Base-by-base conservation (phyloP, 2,113 vertebrate genomes). In the Formicarius rufipectus region DNA sequence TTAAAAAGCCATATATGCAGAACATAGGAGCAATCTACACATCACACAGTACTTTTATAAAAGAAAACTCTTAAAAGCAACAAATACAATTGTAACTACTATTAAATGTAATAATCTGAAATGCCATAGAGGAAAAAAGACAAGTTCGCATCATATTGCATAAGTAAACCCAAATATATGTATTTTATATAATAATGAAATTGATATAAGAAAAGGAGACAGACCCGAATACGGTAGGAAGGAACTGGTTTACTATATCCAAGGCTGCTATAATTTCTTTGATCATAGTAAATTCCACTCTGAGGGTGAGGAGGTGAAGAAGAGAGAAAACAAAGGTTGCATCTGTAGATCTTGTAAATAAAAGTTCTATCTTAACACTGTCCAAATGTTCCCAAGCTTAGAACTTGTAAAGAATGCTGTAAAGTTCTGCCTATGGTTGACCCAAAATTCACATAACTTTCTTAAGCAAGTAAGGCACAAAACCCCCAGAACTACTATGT, bases 231-330 rank as follows among this genome's bases (percentile, higher is more conserved):
- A 76, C 67, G 92, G 96, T 90, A 97, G 89, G 97, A 91, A 90
- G 97, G 95, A 90, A 94, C 69, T 40, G 98, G 96, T 98, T 99
- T 99, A 98, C 97, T 98, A 97, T 97, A 98, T 97, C 96, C 98
- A 96, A 99, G 98, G 97, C 98, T 99, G 98, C 96, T 98, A 97
- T 99, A 99, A 96, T 98, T 99, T 98, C 98, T 99, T 95, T 99
- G 98, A 98, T 99, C 99, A 74, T 98, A 98, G 98, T 99, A 99
- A 94, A 99, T 97, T 97, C 99, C 99, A 96, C 98, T 98, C 99
- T 99, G 97, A 84, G 96, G 78, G 20, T 93, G 68, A 96, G 94
- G 71, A 49, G 60, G 14, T 94, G 84, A 76, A 79, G 20, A 50
- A 77, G 42, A 72, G 72, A 82, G 6, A 81, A 59, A 88, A 76